phyloP scores from a whole-genome alignment of 2,888 invertebrate species.

The Lepidochitona cinerea region DNA sequence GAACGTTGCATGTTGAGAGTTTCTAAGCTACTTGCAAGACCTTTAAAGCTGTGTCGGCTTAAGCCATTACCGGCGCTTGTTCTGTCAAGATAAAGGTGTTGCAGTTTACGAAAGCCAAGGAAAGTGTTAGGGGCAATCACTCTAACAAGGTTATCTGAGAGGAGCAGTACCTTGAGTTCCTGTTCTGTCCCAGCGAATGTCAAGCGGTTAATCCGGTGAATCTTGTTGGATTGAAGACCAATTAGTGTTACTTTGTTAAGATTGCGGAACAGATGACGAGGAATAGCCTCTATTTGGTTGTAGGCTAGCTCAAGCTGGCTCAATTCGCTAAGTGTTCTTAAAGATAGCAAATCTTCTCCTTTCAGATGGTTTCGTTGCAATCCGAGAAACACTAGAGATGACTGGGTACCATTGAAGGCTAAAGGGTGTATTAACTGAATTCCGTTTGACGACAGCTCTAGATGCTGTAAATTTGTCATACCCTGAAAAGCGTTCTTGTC shows the following conservation, averaged over 20 bases:
- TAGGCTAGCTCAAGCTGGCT: slow-evolving; percentile 22
- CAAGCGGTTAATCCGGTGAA: slow-evolving; percentile 10
- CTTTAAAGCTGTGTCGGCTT: slow-evolving; percentile 9
- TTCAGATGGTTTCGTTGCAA: slow-evolving; percentile 20
- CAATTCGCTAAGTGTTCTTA: slow-evolving; percentile 20
- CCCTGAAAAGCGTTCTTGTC: slow-evolving; percentile 16
- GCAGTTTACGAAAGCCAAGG: slow-evolving; percentile 10
- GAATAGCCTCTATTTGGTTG: slow-evolving; percentile 18
- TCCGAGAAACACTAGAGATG: slow-evolving; percentile 21
- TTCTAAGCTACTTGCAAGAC: slow-evolving; percentile 21
- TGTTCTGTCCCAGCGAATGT: slow-evolving; percentile 25
- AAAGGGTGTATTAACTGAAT: slow-evolving; percentile 17
- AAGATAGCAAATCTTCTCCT: slow-evolving; percentile 16
- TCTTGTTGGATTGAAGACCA: slow-evolving; percentile 23
- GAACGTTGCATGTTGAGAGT: slow-evolving; percentile 20
- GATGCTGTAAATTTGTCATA: slow-evolving; percentile 19
- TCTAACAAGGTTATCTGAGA: slow-evolving; percentile 23
- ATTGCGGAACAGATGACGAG: background rate
- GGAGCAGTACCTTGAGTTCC: slow-evolving; percentile 19
- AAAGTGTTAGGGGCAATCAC: slow-evolving; percentile 17
- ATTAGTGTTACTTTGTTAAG: slow-evolving; percentile 16
- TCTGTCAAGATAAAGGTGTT: slow-evolving; percentile 16
- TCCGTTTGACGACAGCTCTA: slow-evolving; percentile 23
- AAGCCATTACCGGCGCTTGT: slow-evolving; percentile 17
- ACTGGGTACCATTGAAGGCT: slow-evolving; percentile 21